phyloP scores from a whole-genome alignment of 1,140 invertebrate genomes.

The Polypedilum vanderplanki region DNA sequence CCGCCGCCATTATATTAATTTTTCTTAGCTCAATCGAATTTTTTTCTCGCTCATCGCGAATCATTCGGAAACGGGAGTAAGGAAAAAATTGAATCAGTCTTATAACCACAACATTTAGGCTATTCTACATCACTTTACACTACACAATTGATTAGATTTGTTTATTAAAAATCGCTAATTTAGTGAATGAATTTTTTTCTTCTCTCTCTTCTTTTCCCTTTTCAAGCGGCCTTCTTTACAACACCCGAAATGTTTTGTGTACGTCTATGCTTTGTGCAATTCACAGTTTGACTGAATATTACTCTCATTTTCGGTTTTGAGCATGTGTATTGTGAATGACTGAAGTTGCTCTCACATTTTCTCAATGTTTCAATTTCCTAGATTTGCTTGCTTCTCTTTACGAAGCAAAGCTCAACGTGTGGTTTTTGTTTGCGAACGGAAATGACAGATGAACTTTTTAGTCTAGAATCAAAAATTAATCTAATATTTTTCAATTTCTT shows the following conservation, averaged over 20 bases:
- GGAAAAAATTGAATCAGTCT: constrained; percentile 19
- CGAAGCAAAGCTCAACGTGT: neutral
- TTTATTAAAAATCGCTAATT: neutral
- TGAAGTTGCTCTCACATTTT: constrained; percentile 1
- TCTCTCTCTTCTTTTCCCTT: neutral
- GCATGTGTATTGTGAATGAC: constrained; percentile 15
- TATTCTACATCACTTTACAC: constrained; percentile 5
- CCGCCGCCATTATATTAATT: constrained; percentile 17
- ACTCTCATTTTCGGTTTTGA: constrained; percentile 1
- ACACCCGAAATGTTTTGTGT: constrained; percentile 11
- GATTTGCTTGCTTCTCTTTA: neutral
- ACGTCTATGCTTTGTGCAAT: constrained; percentile 27
- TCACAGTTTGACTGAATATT: constrained; percentile 27
- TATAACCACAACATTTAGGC: neutral
- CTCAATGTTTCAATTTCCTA: neutral
- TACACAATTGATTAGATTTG: constrained; percentile 1
- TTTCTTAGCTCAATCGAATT: neutral
- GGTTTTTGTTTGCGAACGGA: neutral
- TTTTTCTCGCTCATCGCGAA: constrained; percentile 14
- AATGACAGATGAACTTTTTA: no score
- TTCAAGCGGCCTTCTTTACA: constrained; percentile 14
- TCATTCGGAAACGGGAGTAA: neutral
- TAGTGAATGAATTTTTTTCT: neutral
- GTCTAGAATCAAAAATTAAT: no score
- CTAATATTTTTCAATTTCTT: no score